These are phyloP conservation scores for Campylorhamphus procurvoides DNA, from an alignment of 2,113 vertebrate species.

Conservation along the genomic window DNA sequence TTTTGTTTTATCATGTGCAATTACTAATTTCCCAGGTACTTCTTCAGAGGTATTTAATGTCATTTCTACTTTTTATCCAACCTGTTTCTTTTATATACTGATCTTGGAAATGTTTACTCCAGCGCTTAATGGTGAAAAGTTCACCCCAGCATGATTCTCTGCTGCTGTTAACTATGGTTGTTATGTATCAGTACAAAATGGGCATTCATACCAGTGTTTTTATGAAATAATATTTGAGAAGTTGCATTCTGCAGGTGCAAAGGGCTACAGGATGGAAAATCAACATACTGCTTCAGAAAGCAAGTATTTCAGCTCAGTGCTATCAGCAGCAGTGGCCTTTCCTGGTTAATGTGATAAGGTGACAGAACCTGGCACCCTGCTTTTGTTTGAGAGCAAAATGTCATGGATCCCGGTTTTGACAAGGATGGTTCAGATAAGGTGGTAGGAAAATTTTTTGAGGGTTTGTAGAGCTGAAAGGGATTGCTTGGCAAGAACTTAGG, in stretches of 20 bases:
- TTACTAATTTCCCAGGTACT: neutral
- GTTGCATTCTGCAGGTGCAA: neutral
- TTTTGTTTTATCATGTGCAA: neutral
- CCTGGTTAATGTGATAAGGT: neutral
- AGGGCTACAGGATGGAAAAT: neutral
- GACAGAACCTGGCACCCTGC: neutral
- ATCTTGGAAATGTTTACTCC: neutral
- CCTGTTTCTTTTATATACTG: neutral
- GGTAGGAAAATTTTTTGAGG: neutral
- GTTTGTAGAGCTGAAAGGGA: neutral
- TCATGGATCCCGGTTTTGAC: neutral
- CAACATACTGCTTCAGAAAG: neutral
- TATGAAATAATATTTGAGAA: neutral
- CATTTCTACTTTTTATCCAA: neutral
- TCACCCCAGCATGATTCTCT: neutral
- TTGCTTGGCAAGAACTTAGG: neutral
- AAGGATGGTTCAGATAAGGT: neutral
- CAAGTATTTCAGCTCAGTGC: neutral
- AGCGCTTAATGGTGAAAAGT: neutral
- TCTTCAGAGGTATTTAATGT: neutral
- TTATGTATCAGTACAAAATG: neutral
- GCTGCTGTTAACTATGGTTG: neutral
- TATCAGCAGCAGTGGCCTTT: neutral
- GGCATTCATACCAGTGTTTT: neutral
- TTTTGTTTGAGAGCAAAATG: neutral